phyloP scores from a whole-genome alignment of 2,113 vertebrate genomes.

The Agapornis roseicollis region DNA sequence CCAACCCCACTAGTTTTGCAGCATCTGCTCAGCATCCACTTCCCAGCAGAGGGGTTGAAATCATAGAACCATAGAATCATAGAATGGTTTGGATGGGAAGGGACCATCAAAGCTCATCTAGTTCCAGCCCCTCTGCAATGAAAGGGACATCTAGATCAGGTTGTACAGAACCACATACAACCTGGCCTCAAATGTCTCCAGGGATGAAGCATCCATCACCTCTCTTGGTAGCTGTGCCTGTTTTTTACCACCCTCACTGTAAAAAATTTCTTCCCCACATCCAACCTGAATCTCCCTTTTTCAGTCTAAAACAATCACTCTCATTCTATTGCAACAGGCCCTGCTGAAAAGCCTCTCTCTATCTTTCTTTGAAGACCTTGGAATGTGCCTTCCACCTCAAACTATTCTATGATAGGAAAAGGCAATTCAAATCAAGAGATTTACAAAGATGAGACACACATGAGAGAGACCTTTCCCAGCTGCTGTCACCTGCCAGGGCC shows the following conservation, averaged over 20 bases:
- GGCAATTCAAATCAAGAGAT: background rate
- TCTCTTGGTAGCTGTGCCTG: background rate
- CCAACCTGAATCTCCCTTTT: background rate
- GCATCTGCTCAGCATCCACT: background rate
- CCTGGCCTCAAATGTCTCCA: background rate
- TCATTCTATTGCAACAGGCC: background rate
- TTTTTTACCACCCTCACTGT: background rate
- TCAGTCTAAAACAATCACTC: background rate
- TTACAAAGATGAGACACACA: background rate
- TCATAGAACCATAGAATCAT: background rate
- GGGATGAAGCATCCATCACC: background rate
- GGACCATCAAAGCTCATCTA: background rate
- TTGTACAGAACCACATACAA: background rate
- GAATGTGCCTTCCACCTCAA: background rate
- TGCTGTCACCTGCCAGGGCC: background rate
- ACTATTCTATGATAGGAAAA: background rate
- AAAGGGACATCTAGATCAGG: background rate
- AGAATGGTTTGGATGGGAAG: background rate
- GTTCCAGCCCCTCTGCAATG: background rate
- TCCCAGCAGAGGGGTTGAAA: background rate
- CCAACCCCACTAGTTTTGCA: accelerated
- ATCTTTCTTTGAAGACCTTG: background rate
- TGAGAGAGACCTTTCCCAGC: background rate
- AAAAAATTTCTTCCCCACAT: background rate
- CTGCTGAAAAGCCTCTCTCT: background rate